phyloP scores from a whole-genome alignment of 2,113 vertebrate species.

The Ranitomeya variabilis region DNA sequence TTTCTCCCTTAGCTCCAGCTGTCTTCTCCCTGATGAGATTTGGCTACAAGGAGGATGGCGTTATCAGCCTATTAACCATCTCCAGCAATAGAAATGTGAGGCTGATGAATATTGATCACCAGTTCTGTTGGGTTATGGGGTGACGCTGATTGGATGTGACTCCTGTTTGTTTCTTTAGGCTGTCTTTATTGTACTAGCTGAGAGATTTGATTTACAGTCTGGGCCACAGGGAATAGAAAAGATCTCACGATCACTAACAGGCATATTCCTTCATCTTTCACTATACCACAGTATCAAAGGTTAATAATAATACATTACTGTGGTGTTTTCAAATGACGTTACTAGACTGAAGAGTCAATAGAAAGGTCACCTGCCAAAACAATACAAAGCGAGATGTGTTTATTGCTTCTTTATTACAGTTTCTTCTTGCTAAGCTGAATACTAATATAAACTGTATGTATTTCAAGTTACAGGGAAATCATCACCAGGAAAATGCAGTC shows the following conservation, averaged over 20 bases:
- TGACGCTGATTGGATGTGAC: conserved; percentile 66
- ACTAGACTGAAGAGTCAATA: conserved; percentile 16
- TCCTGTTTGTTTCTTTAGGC: conserved; percentile 59
- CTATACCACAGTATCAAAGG: conserved; percentile 3
- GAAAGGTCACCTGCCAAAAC: not conserved
- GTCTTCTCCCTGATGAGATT: conserved; percentile 67
- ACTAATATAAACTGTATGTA: not conserved
- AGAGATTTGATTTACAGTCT: conserved; percentile 49
- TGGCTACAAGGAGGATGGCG: conserved; percentile 66
- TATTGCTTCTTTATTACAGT: not conserved
- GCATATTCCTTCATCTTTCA: conserved; percentile 23
- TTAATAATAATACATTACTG: conserved; percentile 43
- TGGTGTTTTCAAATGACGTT: conserved; percentile 31
- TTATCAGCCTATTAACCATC: conserved; percentile 70
- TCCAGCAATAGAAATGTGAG: conserved; percentile 64
- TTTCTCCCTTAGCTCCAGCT: conserved; percentile 64
- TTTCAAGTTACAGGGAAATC: not conserved
- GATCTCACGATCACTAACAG: conserved; percentile 24
- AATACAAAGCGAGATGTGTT: not conserved
- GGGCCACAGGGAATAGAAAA: not conserved
- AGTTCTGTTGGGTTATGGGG: conserved; percentile 61
- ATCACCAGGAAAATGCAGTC: too few relatives aligned
- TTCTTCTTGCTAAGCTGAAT: not conserved
- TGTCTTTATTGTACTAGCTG: conserved; percentile 58
- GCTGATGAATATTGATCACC: conserved; percentile 72